Conservation (phyloP, 2,888 invertebrate species). For the Drosophila dives region DNA sequence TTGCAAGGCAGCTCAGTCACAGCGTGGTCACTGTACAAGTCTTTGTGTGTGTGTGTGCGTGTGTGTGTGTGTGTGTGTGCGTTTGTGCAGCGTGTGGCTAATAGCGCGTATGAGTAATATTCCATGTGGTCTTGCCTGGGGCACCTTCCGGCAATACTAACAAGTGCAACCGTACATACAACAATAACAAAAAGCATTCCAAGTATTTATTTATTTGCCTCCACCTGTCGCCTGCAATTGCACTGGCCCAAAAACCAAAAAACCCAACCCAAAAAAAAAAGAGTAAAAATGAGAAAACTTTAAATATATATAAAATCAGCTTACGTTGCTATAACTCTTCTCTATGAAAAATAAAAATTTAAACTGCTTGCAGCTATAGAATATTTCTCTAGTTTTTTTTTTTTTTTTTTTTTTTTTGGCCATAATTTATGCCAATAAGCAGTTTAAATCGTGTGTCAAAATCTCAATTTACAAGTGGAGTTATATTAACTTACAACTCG, state of each 20-base stretch:
- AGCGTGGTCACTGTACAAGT: slow-evolving; percentile 9
- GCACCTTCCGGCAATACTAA: slow-evolving; percentile 54
- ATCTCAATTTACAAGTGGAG: background rate
- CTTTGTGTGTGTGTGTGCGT: slow-evolving; percentile 19
- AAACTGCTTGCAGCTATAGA: background rate
- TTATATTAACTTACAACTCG: background rate
- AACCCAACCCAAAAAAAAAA: background rate
- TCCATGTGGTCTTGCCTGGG: slow-evolving; percentile 55
- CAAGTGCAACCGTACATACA: slow-evolving; percentile 38
- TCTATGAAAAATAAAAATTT: background rate
- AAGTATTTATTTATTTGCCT: slow-evolving; percentile 58
- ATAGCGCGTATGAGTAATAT: slow-evolving; percentile 67
- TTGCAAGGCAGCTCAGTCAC: slow-evolving; percentile 25
- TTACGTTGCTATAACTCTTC: background rate
- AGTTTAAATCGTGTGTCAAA: background rate
- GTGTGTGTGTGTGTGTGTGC: slow-evolving; percentile 23
- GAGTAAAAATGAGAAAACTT: background rate
- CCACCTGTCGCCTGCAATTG: slow-evolving; percentile 59
- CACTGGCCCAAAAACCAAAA: slow-evolving; percentile 28
- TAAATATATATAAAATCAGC: background rate
- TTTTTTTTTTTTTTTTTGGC: background rate
- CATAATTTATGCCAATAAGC: background rate
- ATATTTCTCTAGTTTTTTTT: background rate
- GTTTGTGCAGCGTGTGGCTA: slow-evolving; percentile 40
- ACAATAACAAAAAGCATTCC: slow-evolving; percentile 12